These are phyloP conservation scores for Choristoneura fumiferana DNA, from an alignment of 1,140 invertebrate genomes.

Conservation along the genomic window DNA sequence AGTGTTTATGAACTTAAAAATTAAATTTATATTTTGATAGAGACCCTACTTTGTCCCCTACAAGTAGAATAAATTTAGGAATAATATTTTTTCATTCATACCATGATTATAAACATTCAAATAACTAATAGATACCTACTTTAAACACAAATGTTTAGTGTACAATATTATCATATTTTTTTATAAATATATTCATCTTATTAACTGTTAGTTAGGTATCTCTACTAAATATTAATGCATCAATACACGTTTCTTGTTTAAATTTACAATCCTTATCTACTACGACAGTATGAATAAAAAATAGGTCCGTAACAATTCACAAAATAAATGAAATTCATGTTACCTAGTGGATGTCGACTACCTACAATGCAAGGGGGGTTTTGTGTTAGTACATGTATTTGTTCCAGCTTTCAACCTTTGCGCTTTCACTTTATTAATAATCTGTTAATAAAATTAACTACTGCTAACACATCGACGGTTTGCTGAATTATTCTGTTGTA, in stretches of 20 bases:
- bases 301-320: too few relatives aligned
- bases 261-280: constrained; percentile 23
- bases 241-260: constrained; percentile 38
- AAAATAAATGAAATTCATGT: too few relatives aligned
- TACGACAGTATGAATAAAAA: constrained; percentile 5
- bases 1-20: background rate
- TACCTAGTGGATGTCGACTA: too few relatives aligned
- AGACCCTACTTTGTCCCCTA: too few relatives aligned
- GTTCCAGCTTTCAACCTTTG: constrained; percentile 73
- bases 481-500: constrained; percentile 45
- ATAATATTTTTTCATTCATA: too few relatives aligned
- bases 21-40: too few relatives aligned
- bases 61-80: too few relatives aligned
- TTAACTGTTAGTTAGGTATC: background rate
- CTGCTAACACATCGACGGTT: constrained; percentile 64
- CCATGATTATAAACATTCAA: too few relatives aligned
- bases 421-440: constrained; percentile 33
- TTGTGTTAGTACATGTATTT: constrained; percentile 40
- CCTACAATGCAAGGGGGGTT: constrained; percentile 29
- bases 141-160: too few relatives aligned
- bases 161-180: background rate
- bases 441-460: constrained; percentile 36
- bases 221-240: constrained; percentile 38
- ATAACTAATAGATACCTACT: too few relatives aligned
- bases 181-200: too few relatives aligned